phyloP scores from a whole-genome alignment of 2,888 invertebrate species.

The Ophonus ardosiacus region DNA sequence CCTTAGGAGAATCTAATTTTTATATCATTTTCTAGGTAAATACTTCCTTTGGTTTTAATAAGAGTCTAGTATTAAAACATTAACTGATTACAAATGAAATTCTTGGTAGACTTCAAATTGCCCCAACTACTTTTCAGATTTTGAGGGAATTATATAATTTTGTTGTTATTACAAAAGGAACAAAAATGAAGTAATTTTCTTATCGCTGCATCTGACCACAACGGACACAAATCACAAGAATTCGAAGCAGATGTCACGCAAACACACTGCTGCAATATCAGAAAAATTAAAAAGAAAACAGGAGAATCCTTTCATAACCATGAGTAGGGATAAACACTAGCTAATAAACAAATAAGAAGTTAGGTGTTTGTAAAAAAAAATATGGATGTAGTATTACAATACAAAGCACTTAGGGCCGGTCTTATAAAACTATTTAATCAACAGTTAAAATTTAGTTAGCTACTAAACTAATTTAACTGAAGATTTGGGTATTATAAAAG shows the following conservation, averaged over 20 bases:
- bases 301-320: not conserved
- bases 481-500: too few relatives aligned
- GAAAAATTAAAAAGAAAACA: not conserved
- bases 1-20: slow-evolving; percentile 33
- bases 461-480: too few relatives aligned
- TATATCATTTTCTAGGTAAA: slow-evolving; percentile 22
- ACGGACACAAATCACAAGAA: slow-evolving; percentile 12
- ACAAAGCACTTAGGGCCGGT: too few relatives aligned
- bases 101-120: slow-evolving; percentile 41
- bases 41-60: slow-evolving; percentile 26
- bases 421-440: too few relatives aligned
- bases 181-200: slow-evolving; percentile 47
- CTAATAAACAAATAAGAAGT: not conserved
- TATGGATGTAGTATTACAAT: too few relatives aligned
- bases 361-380: too few relatives aligned
- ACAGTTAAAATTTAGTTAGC: too few relatives aligned
- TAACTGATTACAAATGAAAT: slow-evolving; percentile 46
- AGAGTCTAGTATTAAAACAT: slow-evolving; percentile 40
- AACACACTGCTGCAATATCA: not conserved
- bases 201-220: slow-evolving; percentile 45
- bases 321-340: not conserved
- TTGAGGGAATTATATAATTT: slow-evolving; percentile 47
- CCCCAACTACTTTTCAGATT: slow-evolving; percentile 36
- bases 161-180: slow-evolving; percentile 28
- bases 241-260: slow-evolving; percentile 32